A percentile compares a stretch with the other conserved stretches of the same genome.
phyloP scores from a whole-genome alignment of 1,140 invertebrate genomes.

The Orius insidiosus region DNA sequence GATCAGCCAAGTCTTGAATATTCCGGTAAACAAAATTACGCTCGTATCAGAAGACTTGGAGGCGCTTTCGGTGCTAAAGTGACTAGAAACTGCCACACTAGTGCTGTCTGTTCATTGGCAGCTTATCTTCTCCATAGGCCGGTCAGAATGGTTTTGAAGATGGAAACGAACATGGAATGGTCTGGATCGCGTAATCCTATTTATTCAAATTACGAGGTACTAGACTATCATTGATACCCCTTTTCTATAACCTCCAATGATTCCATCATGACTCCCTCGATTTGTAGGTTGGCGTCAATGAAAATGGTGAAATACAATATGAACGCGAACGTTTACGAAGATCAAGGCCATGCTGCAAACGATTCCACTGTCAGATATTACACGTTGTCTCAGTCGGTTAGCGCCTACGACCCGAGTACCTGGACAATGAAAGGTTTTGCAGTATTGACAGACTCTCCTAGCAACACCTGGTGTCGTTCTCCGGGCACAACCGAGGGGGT shows the following conservation, averaged over 20 bases:
- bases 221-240: no score
- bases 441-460: slow-evolving; percentile 38
- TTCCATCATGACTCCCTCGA: no score
- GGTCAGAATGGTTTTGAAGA: slow-evolving; percentile 39
- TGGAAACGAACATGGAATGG: slow-evolving; percentile 46
- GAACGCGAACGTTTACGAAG: slow-evolving; percentile 38
- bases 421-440: slow-evolving; percentile 36
- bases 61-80: slow-evolving; percentile 55
- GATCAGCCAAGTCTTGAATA: slow-evolving; percentile 18
- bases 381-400: slow-evolving; percentile 29
- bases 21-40: slow-evolving; percentile 21
- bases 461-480: slow-evolving; percentile 39
- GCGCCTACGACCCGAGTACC: slow-evolving; percentile 32
- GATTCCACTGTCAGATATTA: slow-evolving; percentile 29
- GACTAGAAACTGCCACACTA: slow-evolving; percentile 31
- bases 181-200: slow-evolving; percentile 42
- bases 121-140: slow-evolving; percentile 37
- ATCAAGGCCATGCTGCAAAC: slow-evolving; percentile 40
- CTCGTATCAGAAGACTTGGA: slow-evolving; percentile 41
- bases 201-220: slow-evolving; percentile 42
- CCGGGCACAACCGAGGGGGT: slow-evolving; percentile 47
- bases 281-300: slow-evolving; percentile 35
- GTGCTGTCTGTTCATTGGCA: slow-evolving; percentile 42
- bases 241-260: no score
- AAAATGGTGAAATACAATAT: slow-evolving; percentile 48